These are phyloP conservation scores for Gulo gulo DNA, from an alignment of 2,113 vertebrate genomes.

Conservation along the genomic window DNA sequence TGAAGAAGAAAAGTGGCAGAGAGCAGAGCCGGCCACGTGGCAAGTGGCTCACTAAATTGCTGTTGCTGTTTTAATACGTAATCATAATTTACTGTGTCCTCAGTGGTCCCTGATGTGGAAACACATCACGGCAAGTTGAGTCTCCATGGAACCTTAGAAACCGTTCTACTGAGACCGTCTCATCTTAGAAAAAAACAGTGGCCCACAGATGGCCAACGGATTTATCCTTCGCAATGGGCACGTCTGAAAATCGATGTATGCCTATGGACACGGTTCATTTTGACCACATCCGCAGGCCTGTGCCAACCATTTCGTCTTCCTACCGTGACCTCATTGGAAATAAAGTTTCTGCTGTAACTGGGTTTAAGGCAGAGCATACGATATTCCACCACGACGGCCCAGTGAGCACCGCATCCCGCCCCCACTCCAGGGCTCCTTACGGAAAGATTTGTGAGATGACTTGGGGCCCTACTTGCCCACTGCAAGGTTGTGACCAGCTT, in stretches of 20 bases:
- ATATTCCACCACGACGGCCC: not conserved
- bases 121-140: not conserved
- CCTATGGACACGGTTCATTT: not conserved
- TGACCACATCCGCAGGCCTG: not conserved
- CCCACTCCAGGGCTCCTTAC: not conserved
- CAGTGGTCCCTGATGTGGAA: not conserved
- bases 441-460: slow-evolving; percentile 46
- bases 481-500: slow-evolving; percentile 32
- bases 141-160: not conserved
- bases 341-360: not conserved
- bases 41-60: not conserved
- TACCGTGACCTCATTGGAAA: not conserved
- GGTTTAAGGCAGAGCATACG: not conserved
- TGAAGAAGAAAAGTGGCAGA: not conserved
- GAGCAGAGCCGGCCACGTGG: not conserved
- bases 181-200: not conserved
- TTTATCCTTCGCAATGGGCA: not conserved
- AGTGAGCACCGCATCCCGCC: accelerated
- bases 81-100: not conserved
- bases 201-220: not conserved
- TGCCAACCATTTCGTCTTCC: not conserved
- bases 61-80: not conserved
- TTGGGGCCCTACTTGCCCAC: not conserved
- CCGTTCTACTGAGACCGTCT: not conserved
- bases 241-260: not conserved